Percentiles rank a stretch among this genome's conserved stretches.
These are phyloP conservation scores for Tanypteryx hageni DNA, from an alignment of 2,888 invertebrate species.

Conservation along the genomic window DNA sequence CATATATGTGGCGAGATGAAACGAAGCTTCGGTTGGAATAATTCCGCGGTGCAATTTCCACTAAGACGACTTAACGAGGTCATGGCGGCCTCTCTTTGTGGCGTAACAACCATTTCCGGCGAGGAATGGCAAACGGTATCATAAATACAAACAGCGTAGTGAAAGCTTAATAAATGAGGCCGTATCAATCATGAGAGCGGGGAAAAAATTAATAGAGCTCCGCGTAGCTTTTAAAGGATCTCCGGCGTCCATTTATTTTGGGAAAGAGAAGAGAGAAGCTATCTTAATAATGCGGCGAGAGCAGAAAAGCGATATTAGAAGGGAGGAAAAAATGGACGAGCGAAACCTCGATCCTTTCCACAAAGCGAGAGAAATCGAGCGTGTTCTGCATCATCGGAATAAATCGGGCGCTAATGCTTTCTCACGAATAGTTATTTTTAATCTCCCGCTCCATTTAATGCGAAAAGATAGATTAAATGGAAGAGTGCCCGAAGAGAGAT, in stretches of 20 bases:
- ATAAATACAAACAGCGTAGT: background rate
- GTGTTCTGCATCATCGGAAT: background rate
- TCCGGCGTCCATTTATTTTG: background rate
- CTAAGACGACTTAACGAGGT: background rate
- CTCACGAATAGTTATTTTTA: background rate
- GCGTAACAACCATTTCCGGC: background rate
- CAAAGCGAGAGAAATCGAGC: background rate
- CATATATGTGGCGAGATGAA: no score
- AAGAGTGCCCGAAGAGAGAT: background rate
- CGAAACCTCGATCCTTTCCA: background rate
- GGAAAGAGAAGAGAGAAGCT: background rate
- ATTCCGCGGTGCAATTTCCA: background rate
- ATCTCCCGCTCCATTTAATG: background rate
- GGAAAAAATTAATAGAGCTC: background rate
- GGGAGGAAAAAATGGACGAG: background rate
- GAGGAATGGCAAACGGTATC: background rate
- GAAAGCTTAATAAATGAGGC: background rate
- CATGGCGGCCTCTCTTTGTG: no score
- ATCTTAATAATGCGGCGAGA: background rate
- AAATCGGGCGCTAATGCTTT: constrained; percentile 14
- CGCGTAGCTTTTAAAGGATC: background rate
- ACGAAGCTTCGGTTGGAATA: background rate
- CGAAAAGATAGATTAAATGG: background rate
- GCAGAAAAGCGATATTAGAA: background rate
- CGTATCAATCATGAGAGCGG: background rate